These are phyloP conservation scores for Lota lota DNA, from an alignment of 2,113 vertebrate genomes.

Conservation along the genomic window DNA sequence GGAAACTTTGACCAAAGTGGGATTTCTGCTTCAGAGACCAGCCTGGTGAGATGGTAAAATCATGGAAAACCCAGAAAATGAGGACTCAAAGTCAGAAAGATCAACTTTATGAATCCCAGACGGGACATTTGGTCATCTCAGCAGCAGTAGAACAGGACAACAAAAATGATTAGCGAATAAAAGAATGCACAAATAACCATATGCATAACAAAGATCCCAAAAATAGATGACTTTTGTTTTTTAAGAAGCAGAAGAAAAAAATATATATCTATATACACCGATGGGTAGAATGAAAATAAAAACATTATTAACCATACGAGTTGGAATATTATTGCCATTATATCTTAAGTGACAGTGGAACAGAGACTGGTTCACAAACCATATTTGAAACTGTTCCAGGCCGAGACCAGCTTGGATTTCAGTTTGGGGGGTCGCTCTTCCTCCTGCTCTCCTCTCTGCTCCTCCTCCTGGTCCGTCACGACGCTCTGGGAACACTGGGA, in stretches of 20 bases:
- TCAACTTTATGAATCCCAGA: no score
- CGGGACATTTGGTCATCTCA: no score
- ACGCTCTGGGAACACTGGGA: not conserved
- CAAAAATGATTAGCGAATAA: no score
- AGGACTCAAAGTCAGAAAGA: no score
- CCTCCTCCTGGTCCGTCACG: conserved; percentile 40
- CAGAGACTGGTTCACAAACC: conserved; percentile 57
- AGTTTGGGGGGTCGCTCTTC: conserved; percentile 80
- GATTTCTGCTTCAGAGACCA: conserved; percentile 83
- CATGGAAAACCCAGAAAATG: not conserved
- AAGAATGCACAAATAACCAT: not conserved
- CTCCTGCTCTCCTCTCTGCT: conserved; percentile 50
- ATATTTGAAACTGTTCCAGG: conserved; percentile 90
- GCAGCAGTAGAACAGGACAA: no score
- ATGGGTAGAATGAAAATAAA: no score
- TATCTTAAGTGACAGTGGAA: not conserved
- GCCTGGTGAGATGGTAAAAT: conserved; percentile 51
- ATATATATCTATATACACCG: no score
- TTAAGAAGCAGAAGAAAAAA: no score
- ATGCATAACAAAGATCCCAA: not conserved
- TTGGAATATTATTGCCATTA: not conserved
- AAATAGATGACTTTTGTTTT: not conserved
- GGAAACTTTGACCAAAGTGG: conserved; percentile 79
- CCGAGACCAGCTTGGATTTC: conserved; percentile 78
- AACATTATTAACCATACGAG: no score